Conservation (phyloP, 2,888 invertebrate species). For the Epicampocera succincta region DNA sequence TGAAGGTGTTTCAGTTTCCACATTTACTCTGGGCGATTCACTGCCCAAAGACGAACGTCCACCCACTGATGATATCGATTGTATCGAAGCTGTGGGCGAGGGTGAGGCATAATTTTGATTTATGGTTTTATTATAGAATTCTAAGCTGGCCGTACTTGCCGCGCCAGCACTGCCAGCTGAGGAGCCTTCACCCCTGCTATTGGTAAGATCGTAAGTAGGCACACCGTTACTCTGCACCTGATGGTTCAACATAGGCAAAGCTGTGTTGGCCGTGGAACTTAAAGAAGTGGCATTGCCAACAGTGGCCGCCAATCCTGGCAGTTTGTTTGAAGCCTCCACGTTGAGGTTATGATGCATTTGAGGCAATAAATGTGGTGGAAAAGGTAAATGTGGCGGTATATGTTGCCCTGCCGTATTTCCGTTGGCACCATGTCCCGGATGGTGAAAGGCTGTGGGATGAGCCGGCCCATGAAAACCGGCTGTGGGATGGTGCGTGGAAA, state of each 20-base stretch:
- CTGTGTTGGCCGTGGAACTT: constrained; percentile 33
- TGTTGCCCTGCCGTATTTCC: constrained; percentile 31
- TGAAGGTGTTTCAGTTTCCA: constrained; percentile 80
- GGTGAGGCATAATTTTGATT: constrained; percentile 78
- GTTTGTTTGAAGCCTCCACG: constrained; percentile 79
- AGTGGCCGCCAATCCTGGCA: constrained; percentile 74
- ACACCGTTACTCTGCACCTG: constrained; percentile 14
- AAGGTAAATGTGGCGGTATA: constrained; percentile 76
- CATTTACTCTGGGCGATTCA: constrained; percentile 80
- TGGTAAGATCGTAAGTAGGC: constrained; percentile 72
- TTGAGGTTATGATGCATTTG: constrained; percentile 80
- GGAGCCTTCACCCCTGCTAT: constrained; percentile 71
- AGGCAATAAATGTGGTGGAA: constrained; percentile 77
- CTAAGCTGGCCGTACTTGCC: constrained; percentile 67
- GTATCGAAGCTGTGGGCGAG: constrained; percentile 80
- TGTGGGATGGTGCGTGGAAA: constrained; percentile 78
- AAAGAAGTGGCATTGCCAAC: constrained; percentile 49
- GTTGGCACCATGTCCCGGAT: constrained; percentile 73
- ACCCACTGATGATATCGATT: constrained; percentile 81
- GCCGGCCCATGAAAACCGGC: constrained; percentile 75
- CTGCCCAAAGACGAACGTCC: constrained; percentile 78
- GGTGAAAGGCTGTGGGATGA: constrained; percentile 74
- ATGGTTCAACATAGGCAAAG: constrained; percentile 68
- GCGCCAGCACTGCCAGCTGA: constrained; percentile 72
- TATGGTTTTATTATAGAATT: constrained; percentile 72